Conservation (phyloP, 2,888 invertebrate species). For the Chrysopilus asiliformis region DNA sequence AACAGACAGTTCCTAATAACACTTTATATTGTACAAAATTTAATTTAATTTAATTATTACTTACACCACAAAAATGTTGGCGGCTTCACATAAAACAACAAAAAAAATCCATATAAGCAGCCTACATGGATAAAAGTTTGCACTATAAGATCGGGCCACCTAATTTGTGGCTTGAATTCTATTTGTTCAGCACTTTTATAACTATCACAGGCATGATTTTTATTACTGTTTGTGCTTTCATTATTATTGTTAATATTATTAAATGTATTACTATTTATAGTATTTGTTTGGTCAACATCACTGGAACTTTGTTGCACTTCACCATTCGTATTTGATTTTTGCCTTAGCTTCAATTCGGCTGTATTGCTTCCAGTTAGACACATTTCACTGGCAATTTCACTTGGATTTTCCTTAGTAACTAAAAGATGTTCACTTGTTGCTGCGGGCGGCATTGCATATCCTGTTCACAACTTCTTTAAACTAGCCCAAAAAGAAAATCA, state of each 20-base stretch:
- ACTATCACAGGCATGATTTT: too few relatives aligned
- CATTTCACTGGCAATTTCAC: conserved; percentile 4
- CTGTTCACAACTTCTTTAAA: not conserved
- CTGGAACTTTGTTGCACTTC: not conserved
- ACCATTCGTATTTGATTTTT: not conserved
- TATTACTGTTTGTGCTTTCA: conserved; percentile 1
- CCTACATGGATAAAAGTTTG: conserved; percentile 58
- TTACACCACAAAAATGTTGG: conserved; percentile 60
- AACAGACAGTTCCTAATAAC: too few relatives aligned
- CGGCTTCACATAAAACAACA: conserved; percentile 48
- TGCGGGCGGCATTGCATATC: conserved; percentile 9
- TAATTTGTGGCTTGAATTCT: conserved; percentile 45
- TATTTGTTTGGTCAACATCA: not conserved
- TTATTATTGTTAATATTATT: not conserved
- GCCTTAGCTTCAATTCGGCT: not conserved
- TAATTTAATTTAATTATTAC: too few relatives aligned
- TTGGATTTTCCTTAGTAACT: conserved; percentile 1
- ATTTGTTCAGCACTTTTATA: too few relatives aligned
- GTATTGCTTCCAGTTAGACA: conserved; percentile 4
- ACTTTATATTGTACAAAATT: too few relatives aligned
- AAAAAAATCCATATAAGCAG: conserved; percentile 53
- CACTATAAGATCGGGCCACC: conserved; percentile 59
- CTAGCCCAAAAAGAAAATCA: too few relatives aligned
- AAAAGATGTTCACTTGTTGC: conserved; percentile 6
- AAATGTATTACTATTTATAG: not conserved